Conservation (phyloP, 2,888 invertebrate genomes). For the Spisula solida region DNA sequence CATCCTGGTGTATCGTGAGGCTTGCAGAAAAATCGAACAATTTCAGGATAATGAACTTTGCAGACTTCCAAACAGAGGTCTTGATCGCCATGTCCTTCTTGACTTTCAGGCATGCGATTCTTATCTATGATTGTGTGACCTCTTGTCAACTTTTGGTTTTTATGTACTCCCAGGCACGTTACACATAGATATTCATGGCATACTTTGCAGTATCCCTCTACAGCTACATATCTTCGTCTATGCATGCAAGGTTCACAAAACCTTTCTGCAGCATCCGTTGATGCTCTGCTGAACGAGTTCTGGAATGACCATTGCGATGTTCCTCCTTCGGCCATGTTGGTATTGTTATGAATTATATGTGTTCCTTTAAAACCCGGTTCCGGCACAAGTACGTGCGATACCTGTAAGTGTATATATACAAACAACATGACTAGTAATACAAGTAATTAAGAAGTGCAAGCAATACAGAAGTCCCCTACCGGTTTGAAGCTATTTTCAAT, state of each 20-base stretch:
- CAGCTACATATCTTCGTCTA: background rate
- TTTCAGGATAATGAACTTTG: too few species aligned
- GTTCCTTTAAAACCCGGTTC: background rate
- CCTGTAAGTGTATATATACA: too few species aligned
- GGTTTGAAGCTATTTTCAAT: too few species aligned
- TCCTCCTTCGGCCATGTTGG: background rate
- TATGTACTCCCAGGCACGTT: background rate
- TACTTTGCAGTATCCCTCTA: background rate
- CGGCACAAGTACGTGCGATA: too few species aligned
- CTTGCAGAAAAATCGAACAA: too few species aligned
- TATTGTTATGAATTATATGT: background rate
- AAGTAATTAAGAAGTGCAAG: too few species aligned
- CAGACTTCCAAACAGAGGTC: background rate
- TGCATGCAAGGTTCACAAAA: slow-evolving; percentile 11
- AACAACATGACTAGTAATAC: too few species aligned
- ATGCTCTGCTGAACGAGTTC: background rate
- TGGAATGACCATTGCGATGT: background rate
- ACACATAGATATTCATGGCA: slow-evolving; percentile 11
- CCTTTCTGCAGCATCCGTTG: background rate
- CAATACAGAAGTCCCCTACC: too few species aligned
- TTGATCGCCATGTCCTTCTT: too few species aligned
- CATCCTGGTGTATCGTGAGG: too few species aligned
- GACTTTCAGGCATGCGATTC: background rate
- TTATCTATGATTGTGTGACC: background rate
- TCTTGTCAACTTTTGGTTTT: background rate